Evolutionary conservation across 53 echinoderm and acorn worm species (phyloP).

Genomic region (Antedon mediterranea): DNA sequence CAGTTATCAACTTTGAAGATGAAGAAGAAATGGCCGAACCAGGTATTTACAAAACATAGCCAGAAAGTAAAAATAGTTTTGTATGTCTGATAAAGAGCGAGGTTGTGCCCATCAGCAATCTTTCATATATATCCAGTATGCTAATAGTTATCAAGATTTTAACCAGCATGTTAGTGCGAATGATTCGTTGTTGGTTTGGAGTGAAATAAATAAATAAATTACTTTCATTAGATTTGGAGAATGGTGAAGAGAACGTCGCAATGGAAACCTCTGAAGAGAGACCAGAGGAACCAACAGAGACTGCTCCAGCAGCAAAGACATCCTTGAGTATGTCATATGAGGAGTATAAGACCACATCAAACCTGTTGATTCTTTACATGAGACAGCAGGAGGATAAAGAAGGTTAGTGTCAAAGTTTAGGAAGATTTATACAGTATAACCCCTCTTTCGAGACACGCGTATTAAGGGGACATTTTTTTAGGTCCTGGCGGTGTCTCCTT

Average conservation of each 20-base stretch:
- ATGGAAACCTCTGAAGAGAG: constrained; percentile 75
- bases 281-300: constrained; percentile 26
- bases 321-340: constrained; percentile 71
- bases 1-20: constrained; percentile 97
- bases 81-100: too few relatives aligned
- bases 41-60: not conserved
- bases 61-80: too few relatives aligned
- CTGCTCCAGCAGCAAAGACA: constrained; percentile 31
- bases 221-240: constrained; percentile 6
- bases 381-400: constrained; percentile 83
- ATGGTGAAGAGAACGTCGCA: constrained; percentile 20
- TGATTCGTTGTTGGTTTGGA: too few relatives aligned
- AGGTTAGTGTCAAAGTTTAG: constrained; percentile 43
- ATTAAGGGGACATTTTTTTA: too few relatives aligned
- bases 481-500: too few relatives aligned
- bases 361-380: constrained; percentile 63
- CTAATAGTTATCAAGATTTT: too few relatives aligned
- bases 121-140: too few relatives aligned
- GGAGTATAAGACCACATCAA: constrained; percentile 79
- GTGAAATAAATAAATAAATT: too few relatives aligned
- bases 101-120: too few relatives aligned
- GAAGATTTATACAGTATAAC: not conserved
- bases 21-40: constrained; percentile 45
- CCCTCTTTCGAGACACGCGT: not conserved
- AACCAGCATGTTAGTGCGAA: too few relatives aligned